Conservation (phyloP, 2,888 invertebrate genomes). For the Harpalus rubripes region DNA sequence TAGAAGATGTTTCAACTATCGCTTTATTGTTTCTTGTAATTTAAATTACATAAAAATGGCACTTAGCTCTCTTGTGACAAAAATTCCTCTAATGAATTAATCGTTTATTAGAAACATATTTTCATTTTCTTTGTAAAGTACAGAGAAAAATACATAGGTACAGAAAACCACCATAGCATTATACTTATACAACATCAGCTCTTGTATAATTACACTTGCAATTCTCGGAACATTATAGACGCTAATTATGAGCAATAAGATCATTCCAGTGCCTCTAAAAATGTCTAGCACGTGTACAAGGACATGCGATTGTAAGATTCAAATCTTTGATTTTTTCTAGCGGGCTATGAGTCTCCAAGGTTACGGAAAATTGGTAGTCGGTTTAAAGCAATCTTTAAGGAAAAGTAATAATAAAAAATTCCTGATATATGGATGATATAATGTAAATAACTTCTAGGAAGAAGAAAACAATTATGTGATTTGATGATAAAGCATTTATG, state of each 20-base stretch:
- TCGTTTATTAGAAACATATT: no score
- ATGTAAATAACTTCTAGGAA: slow-evolving; percentile 39
- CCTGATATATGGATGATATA: slow-evolving; percentile 51
- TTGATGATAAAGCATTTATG: slow-evolving; percentile 16
- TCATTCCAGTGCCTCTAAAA: slow-evolving; percentile 55
- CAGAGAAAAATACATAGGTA: neutral
- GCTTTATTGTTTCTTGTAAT: no score
- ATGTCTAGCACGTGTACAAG: slow-evolving; percentile 22
- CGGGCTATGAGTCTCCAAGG: slow-evolving; percentile 15
- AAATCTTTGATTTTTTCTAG: slow-evolving; percentile 9
- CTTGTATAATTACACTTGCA: slow-evolving; percentile 61
- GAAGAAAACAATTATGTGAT: slow-evolving; percentile 26
- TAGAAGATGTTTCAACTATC: no score
- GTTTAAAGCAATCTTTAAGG: neutral
- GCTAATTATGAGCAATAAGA: slow-evolving; percentile 65
- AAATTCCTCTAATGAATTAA: no score
- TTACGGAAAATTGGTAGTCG: slow-evolving; percentile 33
- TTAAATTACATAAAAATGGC: no score
- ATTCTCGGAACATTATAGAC: slow-evolving; percentile 61
- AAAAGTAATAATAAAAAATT: slow-evolving; percentile 25
- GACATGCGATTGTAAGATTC: slow-evolving; percentile 31
- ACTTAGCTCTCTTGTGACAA: no score
- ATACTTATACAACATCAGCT: slow-evolving; percentile 53
- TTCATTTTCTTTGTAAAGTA: neutral
- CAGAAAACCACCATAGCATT: slow-evolving; percentile 22